These are phyloP conservation scores for Arion vulgaris DNA, from an alignment of 1,140 invertebrate genomes.

Conservation along the genomic window DNA sequence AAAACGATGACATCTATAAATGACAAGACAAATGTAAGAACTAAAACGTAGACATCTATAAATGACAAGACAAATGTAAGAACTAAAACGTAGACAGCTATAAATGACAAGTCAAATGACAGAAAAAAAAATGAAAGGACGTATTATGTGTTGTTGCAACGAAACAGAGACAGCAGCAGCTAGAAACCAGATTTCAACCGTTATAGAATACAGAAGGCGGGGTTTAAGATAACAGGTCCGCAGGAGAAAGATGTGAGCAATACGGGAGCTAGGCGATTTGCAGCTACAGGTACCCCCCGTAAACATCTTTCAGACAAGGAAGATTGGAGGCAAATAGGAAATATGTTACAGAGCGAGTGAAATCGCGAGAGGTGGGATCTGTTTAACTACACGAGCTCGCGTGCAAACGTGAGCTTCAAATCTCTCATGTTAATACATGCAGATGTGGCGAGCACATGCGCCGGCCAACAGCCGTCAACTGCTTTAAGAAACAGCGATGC, in stretches of 20 bases:
- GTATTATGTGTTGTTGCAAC: neutral
- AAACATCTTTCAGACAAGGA: neutral
- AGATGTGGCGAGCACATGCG: neutral
- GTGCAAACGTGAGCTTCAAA: neutral
- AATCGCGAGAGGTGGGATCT: neutral
- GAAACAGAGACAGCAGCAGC: neutral
- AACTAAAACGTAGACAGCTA: too few species aligned
- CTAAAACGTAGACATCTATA: too few species aligned
- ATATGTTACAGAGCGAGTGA: neutral
- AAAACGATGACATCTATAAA: too few species aligned
- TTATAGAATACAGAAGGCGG: conserved; percentile 1
- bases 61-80: too few species aligned
- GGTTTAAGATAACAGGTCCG: neutral
- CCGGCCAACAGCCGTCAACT: neutral
- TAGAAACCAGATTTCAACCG: neutral
- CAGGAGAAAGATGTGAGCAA: neutral
- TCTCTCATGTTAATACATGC: neutral
- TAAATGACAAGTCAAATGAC: too few species aligned
- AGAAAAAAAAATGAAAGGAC: too few species aligned
- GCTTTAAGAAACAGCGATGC: too few species aligned
- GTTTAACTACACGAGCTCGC: neutral
- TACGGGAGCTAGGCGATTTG: neutral
- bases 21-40: too few species aligned
- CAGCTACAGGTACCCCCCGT: neutral
- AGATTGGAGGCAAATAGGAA: neutral